Evolutionary conservation across 2,113 vertebrate genomes (phyloP), one percentile per base, ranked within the genome.

Genomic region (Oryzias woworae): DNA sequence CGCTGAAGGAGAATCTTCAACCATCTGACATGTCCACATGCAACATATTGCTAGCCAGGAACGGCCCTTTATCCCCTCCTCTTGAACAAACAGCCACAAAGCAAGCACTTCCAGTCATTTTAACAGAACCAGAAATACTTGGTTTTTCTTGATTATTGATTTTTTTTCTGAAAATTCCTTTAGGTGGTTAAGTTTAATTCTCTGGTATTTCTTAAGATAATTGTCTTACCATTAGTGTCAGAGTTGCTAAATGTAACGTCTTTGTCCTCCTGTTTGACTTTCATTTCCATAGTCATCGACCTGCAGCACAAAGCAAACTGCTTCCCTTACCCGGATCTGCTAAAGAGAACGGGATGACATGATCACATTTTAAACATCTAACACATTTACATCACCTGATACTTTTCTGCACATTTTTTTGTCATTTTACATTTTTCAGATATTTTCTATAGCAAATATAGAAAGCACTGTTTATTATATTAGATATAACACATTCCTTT

Each of bases 221-320:
- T 3, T 49, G 72, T 86, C 80, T 94, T 90, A 94, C 97, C 96
- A 92, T 98, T 98, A 56, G 95, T 94, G 92, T 98, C 96, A 18
- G 94, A 94, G 87, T 92, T 97, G 86, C 94, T 94, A 84, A 98
- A 98, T 74, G 94, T 90, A 83, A 92, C 93, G 64, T 98, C 96
- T 75, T 92, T 87, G 66, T 93, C 91, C 80, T 95, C 94, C 58
- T 95, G 93, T 63, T 98, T 93, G 73, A 93, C 94, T 90, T 98
- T 96, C 85, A 95, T 95, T 91, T 98, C 96, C 97, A 98, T 98
- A 87, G 90, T 91, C 78, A 89, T 88, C 79, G 78, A 80, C 79
- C 77, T 81, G 78, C 83, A 58, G 73, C 60, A 58, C 73, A 84
- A 85, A 84, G 87, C 87, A 77, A 89, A 73, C 62, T 68, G 84